Evolutionary conservation across 2,888 invertebrate species (phyloP), one percentile per base, ranked within the genome.

Genomic region (Diadegma fenestrale): DNA sequence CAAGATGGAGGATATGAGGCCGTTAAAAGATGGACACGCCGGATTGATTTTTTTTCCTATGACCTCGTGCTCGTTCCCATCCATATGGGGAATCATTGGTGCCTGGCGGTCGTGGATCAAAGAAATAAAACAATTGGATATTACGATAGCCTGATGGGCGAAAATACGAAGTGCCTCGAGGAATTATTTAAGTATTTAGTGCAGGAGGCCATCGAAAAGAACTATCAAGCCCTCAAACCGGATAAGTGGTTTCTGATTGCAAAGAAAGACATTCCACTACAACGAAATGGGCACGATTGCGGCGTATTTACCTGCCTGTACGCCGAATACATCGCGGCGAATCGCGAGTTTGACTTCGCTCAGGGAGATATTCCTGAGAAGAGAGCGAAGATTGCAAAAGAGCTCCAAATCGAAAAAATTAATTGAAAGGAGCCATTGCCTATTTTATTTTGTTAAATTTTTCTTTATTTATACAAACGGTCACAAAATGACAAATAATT

Each of bases 261-360:
- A 91, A 96, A 98, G 92, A 98, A 99, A 89, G 7, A 58, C 2
- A 26, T 58, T 58, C 99, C 99, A 0, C 97, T 97, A 89, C 99
- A 99, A 93, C 97, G 97, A 96, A 99, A 99, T 94, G 98, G 99
- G 78, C 97, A 97, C 92, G 99, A 99, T 94, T 99, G 99, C 94
- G 99, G 99, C 7, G 98, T 99, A 95, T 99, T 99, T 94, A 96
- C 98, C 33, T 99, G 99, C 94, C 98, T 98, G 92, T 99, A 98
- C 95, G 99, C 99, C 0, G 99, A 99, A 94, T 99, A 97, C 94
- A 94, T 97, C 2, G n/a, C n/a, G n/a, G n/a, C n/a, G n/a, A n/a
- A n/a, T n/a, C n/a, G n/a, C n/a, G n/a, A n/a, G n/a, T n/a, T n/a
- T n/a, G n/a, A n/a, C n/a, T n/a, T n/a, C n/a, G n/a, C n/a, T n/a